phyloP scores from a whole-genome alignment of 2,113 vertebrate species.

The Solea senegalensis region DNA sequence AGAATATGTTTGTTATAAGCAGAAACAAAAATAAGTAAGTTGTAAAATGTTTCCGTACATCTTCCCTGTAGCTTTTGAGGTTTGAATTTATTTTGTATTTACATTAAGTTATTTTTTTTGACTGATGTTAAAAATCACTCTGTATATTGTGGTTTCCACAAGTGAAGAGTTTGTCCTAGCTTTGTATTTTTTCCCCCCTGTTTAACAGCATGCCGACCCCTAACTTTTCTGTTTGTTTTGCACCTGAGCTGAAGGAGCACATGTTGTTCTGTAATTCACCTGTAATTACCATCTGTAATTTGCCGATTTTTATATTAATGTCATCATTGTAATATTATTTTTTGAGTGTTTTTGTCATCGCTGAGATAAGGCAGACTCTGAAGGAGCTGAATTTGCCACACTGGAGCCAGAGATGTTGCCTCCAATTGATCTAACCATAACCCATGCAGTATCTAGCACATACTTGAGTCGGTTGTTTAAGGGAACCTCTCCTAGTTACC shows the following conservation, averaged over 20 bases:
- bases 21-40: conserved; percentile 48
- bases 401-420: conserved; percentile 39
- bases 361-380: conserved; percentile 54
- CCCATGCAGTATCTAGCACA: conserved; percentile 10
- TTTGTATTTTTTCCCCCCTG: conserved; percentile 31
- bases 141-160: conserved; percentile 64
- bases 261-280: conserved; percentile 62
- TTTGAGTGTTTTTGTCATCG: conserved; percentile 55
- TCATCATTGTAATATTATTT: conserved; percentile 66
- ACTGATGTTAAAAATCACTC: conserved; percentile 56
- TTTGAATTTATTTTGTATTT: conserved; percentile 73
- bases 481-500: conserved; percentile 19
- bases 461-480: conserved; percentile 12
- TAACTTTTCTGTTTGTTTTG: conserved; percentile 52
- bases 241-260: conserved; percentile 64
- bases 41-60: conserved; percentile 67
- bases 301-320: conserved; percentile 71
- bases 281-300: conserved; percentile 74
- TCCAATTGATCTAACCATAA: conserved; percentile 28
- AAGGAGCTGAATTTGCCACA: conserved; percentile 54
- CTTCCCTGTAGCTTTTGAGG: conserved; percentile 54
- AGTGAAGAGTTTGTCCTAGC: conserved; percentile 60
- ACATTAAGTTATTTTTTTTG: conserved; percentile 75
- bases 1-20: conserved; percentile 51
- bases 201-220: conserved; percentile 66